phyloP scores from a whole-genome alignment of 2,113 vertebrate species.

The Phrynocephalus versicolor region DNA sequence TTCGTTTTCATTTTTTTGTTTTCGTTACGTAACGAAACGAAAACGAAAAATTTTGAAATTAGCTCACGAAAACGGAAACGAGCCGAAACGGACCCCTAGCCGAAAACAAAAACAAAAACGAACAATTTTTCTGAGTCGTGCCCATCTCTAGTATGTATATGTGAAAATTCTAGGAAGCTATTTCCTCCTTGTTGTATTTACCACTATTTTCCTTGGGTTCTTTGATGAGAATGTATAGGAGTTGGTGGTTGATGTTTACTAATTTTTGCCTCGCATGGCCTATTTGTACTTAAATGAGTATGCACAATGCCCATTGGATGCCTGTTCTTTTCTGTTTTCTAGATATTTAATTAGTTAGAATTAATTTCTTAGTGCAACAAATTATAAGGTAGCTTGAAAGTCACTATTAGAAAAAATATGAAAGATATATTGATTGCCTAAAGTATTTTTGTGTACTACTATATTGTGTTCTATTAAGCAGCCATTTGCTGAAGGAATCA shows the following conservation, averaged over 20 bases:
- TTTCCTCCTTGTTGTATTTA: not conserved
- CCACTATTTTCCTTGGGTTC: not conserved
- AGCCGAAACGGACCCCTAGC: too few species aligned
- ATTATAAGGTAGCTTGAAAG: constrained; percentile 1
- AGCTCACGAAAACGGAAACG: too few species aligned
- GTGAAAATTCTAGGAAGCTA: not conserved
- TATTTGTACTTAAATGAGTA: not conserved
- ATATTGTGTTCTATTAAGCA: constrained; percentile 29
- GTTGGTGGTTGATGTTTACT: not conserved
- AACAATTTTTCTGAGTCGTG: too few species aligned
- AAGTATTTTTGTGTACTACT: constrained; percentile 15
- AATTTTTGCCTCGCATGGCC: not conserved
- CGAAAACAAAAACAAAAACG: too few species aligned
- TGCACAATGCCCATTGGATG: not conserved
- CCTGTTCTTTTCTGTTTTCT: not conserved
- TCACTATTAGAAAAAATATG: constrained; percentile 19
- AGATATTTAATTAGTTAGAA: constrained; percentile 9
- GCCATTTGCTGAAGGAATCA: constrained; percentile 8
- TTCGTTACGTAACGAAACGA: too few species aligned
- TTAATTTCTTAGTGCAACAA: constrained; percentile 7
- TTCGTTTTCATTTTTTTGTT: too few species aligned
- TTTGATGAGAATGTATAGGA: not conserved
- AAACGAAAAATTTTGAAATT: too few species aligned
- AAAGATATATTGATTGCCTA: constrained; percentile 9
- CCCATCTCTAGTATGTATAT: not conserved